phyloP scores from a whole-genome alignment of 2,797 vertebrate genomes.

The Premnoplex brunnescens region DNA sequence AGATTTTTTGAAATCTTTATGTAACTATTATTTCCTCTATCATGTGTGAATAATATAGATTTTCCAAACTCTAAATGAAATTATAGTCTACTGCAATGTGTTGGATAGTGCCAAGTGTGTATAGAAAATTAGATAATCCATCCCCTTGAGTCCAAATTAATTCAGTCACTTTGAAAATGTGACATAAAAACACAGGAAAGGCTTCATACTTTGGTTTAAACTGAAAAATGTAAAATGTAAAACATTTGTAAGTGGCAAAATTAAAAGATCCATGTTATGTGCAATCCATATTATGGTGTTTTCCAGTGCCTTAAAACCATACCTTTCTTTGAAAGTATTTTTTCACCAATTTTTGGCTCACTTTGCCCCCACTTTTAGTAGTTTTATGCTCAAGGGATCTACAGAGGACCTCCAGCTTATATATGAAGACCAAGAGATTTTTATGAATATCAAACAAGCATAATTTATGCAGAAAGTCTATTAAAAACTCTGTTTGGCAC shows the following conservation, averaged over 20 bases:
- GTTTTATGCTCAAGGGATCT: not conserved
- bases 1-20: not conserved
- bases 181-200: not conserved
- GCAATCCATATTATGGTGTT: not conserved
- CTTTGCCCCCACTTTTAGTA: not conserved
- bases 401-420: not conserved
- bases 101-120: not conserved
- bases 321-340: not conserved
- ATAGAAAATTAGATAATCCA: not conserved
- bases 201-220: not conserved
- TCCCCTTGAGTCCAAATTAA: not conserved
- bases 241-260: not conserved
- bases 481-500: slow-evolving; percentile 48
- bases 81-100: not conserved
- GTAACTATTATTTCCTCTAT: not conserved
- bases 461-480: slow-evolving; percentile 48
- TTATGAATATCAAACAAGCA: slow-evolving; percentile 40
- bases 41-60: not conserved
- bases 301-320: not conserved
- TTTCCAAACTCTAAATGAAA: not conserved
- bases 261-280: not conserved
- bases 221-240: not conserved
- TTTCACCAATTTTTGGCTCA: not conserved
- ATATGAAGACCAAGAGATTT: not conserved
- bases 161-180: not conserved